A percentile compares a stretch with the other conserved stretches of the same genome.
Conservation (phyloP, 2,797 vertebrate genomes). For the Fistularia commersonii region DNA sequence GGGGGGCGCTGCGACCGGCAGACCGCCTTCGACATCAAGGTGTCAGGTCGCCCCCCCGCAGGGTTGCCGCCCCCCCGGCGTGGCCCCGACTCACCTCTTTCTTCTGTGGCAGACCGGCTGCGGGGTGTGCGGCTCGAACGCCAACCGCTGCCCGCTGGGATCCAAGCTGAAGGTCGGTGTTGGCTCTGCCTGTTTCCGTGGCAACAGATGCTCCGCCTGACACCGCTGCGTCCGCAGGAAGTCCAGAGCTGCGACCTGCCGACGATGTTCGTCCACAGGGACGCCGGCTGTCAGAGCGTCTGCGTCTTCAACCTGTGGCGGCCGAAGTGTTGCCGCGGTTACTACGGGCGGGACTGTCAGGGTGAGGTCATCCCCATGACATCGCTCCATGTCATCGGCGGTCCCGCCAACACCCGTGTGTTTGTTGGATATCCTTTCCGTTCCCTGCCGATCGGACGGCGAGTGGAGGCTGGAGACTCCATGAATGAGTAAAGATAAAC, state of each 20-base stretch:
- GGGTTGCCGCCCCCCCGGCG: too few relatives aligned
- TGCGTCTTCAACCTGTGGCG: constrained; percentile 77
- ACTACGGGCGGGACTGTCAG: constrained; percentile 86
- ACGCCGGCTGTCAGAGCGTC: constrained; percentile 73
- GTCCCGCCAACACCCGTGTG: too few relatives aligned
- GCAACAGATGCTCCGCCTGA: neutral
- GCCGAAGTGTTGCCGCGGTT: constrained; percentile 84
- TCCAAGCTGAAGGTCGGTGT: constrained; percentile 80
- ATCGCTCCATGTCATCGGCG: too few relatives aligned
- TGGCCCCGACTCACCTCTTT: constrained; percentile 13
- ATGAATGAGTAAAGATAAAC: too few relatives aligned
- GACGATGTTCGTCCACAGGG: constrained; percentile 3
- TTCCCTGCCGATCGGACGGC: too few relatives aligned
- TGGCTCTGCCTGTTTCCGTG: neutral
- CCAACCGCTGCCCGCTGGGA: constrained; percentile 71
- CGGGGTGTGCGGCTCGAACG: constrained; percentile 58
- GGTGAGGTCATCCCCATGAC: constrained; percentile 66
- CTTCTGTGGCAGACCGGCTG: constrained; percentile 77
- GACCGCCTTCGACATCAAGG: constrained; percentile 64
- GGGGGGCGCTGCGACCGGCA: constrained; percentile 86
- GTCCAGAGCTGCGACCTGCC: constrained; percentile 59
- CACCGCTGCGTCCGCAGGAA: constrained; percentile 37
- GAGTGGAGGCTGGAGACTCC: too few relatives aligned
- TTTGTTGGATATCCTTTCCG: too few relatives aligned
- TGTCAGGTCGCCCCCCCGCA: too few relatives aligned